Conservation (phyloP, 2,888 invertebrate genomes). For the Selenia dentaria region DNA sequence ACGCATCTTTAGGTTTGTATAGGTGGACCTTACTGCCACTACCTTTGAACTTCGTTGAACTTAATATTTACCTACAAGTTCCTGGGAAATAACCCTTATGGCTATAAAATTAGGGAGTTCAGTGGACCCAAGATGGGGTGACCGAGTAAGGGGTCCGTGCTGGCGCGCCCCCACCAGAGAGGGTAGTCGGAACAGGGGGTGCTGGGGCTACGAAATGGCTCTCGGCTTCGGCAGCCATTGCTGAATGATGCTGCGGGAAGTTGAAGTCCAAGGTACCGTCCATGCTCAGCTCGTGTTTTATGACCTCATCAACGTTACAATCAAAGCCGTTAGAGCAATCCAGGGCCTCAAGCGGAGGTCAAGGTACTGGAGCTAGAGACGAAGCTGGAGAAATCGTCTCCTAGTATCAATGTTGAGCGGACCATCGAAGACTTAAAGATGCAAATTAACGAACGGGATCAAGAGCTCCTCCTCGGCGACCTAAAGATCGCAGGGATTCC, state of each 20-base stretch:
- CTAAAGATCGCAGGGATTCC: no score
- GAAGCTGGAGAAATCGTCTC: no score
- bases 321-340: slow-evolving; percentile 89
- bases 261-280: slow-evolving; percentile 97
- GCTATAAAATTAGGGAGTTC: slow-evolving; percentile 50
- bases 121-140: slow-evolving; percentile 87
- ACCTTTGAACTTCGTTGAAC: slow-evolving; percentile 16
- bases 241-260: slow-evolving; percentile 87
- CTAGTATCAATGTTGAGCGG: no score
- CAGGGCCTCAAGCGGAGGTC: slow-evolving; percentile 93
- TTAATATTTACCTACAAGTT: slow-evolving; percentile 36
- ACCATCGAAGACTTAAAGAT: no score
- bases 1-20: not conserved
- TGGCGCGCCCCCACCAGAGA: slow-evolving; percentile 73
- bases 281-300: slow-evolving; percentile 96
- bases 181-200: slow-evolving; percentile 73
- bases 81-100: slow-evolving; percentile 12
- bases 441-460: no score
- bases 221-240: slow-evolving; percentile 82
- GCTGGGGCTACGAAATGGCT: slow-evolving; percentile 78
- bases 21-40: slow-evolving; percentile 1
- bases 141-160: slow-evolving; percentile 72
- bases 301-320: slow-evolving; percentile 97
- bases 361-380: no score
- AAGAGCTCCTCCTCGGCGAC: no score